Evolutionary conservation across 1,140 invertebrate species (phyloP), one percentile per base, ranked within the genome.

Genomic region (Drosophila arawakana): DNA sequence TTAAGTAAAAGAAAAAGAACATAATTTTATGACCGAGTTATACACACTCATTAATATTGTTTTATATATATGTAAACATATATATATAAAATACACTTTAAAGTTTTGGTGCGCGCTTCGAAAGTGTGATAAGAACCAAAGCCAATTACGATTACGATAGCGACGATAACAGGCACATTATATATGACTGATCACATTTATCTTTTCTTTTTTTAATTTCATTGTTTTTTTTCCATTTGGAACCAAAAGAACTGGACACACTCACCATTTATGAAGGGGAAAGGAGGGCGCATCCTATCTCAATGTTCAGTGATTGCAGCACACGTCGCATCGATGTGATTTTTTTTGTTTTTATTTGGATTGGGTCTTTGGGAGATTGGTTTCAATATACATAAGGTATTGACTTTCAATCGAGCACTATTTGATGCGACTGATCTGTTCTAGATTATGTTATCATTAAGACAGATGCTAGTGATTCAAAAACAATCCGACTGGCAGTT

Each of bases 141-240:
- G 70, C 47, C 63, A 68, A 73, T 69, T 60, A 73, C 65, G 71
- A 80, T 65, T 60, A 77, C 74, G 68, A 68, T 49, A 63, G 58
- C 57, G 68, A 76, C 57, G 70, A 68, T 41, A 80, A 72, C 47
- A 59, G 49, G 49, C 57, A 73, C 41, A 61, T 54, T 59, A 67
- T 39, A 59, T 55, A 39, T 55, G 43, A 55, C 60, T 65, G 71
- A 49, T 13, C 57, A 69, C 30, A 61, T 43, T 68, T 7, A 41
- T 44, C 52, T 61, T 18, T 39, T 46, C 39, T 66, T 39, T 13
- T 39, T 49, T 37, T 30, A 21, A 44, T 37, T 7, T n/a, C 35
- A 25, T 13, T 13, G 1, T 39, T 46, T 63, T 50, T 46, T 70
- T 46, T 62, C 59, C 25, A 5, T 30, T 30, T 30, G 62, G 49